Percentiles rank a stretch among this genome's conserved stretches.
Conservation (phyloP, 92 coral and sea anemone genomes). For the Virgularia gustaviana region DNA sequence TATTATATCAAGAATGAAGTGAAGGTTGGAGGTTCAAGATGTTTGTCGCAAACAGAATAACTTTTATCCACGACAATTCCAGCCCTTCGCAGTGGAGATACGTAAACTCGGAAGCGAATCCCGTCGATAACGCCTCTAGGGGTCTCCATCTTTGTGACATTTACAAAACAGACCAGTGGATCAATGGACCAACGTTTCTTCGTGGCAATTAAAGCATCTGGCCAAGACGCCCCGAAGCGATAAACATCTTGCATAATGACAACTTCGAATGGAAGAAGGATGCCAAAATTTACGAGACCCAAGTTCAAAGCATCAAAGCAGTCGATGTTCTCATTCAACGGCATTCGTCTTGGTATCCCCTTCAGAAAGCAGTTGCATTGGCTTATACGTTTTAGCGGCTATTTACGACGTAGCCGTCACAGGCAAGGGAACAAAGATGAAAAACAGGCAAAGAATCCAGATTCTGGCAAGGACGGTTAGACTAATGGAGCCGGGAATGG, state of each 20-base stretch:
- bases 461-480: too few relatives aligned
- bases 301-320: too few relatives aligned
- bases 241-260: too few relatives aligned
- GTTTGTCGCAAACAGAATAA: constrained; percentile 13
- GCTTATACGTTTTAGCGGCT: background rate
- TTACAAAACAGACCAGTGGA: constrained; percentile 19
- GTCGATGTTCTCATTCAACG: too few relatives aligned
- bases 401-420: background rate
- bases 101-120: background rate
- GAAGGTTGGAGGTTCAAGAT: constrained; percentile 18
- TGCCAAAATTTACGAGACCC: constrained; percentile 6
- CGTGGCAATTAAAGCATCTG: background rate
- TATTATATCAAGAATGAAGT: background rate
- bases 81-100: constrained; percentile 20
- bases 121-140: constrained; percentile 15
- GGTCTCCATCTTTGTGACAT: constrained; percentile 7
- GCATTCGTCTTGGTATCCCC: too few relatives aligned
- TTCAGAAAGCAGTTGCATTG: background rate
- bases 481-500: too few relatives aligned
- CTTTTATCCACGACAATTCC: constrained; percentile 13
- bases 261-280: background rate
- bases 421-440: too few relatives aligned
- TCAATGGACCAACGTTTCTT: constrained; percentile 19
- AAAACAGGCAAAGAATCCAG: too few relatives aligned
- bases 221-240: background rate